A percentile compares a stretch with the other conserved stretches of the same genome.
Evolutionary conservation across 2,113 vertebrate species (phyloP).

Genomic region (Esox niger): DNA sequence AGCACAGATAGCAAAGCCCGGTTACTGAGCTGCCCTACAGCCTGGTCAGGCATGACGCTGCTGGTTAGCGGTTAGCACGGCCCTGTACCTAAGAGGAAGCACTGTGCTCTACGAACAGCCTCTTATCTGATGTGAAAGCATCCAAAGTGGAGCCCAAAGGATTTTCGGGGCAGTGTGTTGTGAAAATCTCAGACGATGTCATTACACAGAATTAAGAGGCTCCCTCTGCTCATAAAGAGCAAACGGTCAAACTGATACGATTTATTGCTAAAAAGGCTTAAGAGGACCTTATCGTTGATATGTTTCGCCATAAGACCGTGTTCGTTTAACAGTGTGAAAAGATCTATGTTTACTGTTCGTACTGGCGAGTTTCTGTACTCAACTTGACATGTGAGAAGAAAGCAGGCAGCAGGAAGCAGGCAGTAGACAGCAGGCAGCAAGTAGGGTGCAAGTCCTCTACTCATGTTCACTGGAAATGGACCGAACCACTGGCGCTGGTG

Average conservation of each 20-base stretch:
- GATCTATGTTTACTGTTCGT: not conserved
- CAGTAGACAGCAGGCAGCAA: too few relatives aligned
- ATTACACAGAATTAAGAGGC: not conserved
- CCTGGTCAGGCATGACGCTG: not conserved
- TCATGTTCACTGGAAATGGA: not conserved
- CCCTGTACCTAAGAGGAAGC: conserved; percentile 4
- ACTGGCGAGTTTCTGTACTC: not conserved
- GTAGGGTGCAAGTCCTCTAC: not conserved
- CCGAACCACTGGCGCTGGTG: not conserved
- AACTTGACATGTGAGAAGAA: too few relatives aligned
- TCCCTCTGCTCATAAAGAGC: not conserved
- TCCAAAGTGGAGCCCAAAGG: not conserved
- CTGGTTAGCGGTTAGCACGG: not conserved
- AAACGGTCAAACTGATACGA: not conserved
- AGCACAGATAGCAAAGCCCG: not conserved
- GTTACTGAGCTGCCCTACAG: not conserved
- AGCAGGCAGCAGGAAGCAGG: too few relatives aligned
- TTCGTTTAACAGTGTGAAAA: too few relatives aligned
- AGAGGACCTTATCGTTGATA: too few relatives aligned
- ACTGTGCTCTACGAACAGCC: conserved; percentile 5
- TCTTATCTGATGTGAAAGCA: not conserved
- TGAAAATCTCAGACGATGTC: not conserved
- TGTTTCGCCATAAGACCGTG: too few relatives aligned
- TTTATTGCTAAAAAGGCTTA: not conserved
- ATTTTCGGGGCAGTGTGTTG: not conserved